A percentile compares a stretch with the other conserved stretches of the same genome.
These are phyloP conservation scores for Ophioninae sp. DNA, from an alignment of 2,888 invertebrate species.

Conservation along the genomic window DNA sequence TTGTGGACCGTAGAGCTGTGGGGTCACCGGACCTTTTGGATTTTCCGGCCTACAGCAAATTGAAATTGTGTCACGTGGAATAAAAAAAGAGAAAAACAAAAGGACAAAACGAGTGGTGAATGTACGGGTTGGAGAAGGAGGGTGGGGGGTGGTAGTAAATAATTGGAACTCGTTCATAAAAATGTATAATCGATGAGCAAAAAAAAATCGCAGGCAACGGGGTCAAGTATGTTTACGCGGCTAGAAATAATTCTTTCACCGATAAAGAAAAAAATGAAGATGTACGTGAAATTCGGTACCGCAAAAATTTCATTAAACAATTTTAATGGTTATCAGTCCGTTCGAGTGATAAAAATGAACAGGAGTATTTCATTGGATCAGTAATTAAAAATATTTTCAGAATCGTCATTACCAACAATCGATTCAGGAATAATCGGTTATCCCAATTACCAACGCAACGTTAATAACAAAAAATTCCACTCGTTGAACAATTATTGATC, in stretches of 20 bases:
- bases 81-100: background rate
- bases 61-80: background rate
- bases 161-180: constrained; percentile 3
- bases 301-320: background rate
- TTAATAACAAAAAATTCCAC: background rate
- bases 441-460: background rate
- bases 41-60: constrained; percentile 31
- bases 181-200: background rate
- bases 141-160: background rate
- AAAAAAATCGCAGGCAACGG: background rate
- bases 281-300: background rate
- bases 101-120: background rate
- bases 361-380: background rate
- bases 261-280: background rate
- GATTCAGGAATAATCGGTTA: background rate
- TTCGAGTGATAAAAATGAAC: background rate
- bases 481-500: constrained; percentile 26
- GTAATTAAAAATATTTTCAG: background rate
- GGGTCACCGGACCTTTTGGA: constrained; percentile 11
- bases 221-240: background rate
- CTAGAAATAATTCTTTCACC: constrained; percentile 7
- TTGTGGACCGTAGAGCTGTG: constrained; percentile 34
- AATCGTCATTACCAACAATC: background rate
- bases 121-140: background rate
- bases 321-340: constrained; percentile 45